Percentiles rank a stretch among this genome's conserved stretches.
These are phyloP conservation scores for Stenotaenia linearis DNA, from an alignment of 2,888 invertebrate species.

Conservation along the genomic window DNA sequence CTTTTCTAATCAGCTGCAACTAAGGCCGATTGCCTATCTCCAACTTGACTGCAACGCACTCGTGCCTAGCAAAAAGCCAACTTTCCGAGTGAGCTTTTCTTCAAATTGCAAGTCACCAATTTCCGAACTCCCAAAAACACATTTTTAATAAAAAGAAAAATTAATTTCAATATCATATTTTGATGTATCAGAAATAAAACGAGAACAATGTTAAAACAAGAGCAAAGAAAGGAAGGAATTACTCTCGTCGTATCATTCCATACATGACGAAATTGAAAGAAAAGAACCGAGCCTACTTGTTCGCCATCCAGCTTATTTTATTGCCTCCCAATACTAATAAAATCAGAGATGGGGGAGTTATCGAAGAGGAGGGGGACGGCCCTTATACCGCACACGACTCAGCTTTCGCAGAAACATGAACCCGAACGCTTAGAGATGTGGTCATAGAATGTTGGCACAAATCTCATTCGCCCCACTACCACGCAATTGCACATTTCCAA, in stretches of 20 bases:
- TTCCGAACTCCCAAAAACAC: neutral
- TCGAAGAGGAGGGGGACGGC: conserved; percentile 9
- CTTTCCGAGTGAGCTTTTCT: neutral
- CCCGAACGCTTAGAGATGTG: neutral
- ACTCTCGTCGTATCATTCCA: neutral
- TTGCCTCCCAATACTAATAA: conserved; percentile 9
- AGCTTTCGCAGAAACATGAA: conserved; percentile 1
- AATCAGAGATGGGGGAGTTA: conserved; percentile 9
- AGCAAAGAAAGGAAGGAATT: neutral
- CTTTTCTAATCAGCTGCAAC: conserved; percentile 5
- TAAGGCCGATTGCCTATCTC: conserved; percentile 2
- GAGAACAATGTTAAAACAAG: neutral
- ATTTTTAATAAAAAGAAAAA: neutral
- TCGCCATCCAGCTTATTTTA: neutral
- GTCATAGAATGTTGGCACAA: conserved; percentile 1
- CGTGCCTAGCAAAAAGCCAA: conserved; percentile 4
- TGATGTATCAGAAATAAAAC: neutral
- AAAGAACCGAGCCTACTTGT: conserved; percentile 3
- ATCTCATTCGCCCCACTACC: neutral
- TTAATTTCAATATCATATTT: neutral
- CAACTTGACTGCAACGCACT: neutral
- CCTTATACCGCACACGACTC: neutral
- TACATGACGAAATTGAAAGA: neutral
- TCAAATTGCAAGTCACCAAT: neutral
- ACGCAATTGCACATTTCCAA: conserved; percentile 1